Conservation (phyloP, 2,113 vertebrate genomes). For the Zosterops japonicus region DNA sequence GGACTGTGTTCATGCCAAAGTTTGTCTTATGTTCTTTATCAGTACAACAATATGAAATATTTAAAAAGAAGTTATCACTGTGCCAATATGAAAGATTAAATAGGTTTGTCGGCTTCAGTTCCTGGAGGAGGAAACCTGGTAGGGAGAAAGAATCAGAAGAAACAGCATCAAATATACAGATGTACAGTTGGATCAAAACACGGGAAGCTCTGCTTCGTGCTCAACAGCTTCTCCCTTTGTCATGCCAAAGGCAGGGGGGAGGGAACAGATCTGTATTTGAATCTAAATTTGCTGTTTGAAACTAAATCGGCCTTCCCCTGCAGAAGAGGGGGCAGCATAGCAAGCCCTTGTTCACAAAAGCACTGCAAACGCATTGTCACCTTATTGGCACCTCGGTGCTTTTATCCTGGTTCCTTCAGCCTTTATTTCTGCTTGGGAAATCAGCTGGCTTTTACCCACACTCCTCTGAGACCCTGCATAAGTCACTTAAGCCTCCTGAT, state of each 20-base stretch:
- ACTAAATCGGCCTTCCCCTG: neutral
- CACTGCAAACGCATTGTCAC: neutral
- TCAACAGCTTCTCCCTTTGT: neutral
- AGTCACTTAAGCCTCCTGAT: neutral
- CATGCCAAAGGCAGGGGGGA: neutral
- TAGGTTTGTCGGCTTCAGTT: conserved; percentile 38
- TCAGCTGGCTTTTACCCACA: neutral
- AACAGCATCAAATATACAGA: neutral
- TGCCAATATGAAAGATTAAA: conserved; percentile 79
- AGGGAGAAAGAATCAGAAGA: conserved; percentile 20
- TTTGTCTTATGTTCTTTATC: conserved; percentile 71
- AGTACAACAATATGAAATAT: conserved; percentile 80
- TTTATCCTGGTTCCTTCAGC: neutral
- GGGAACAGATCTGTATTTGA: neutral
- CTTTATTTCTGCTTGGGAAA: neutral
- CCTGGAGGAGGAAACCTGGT: conserved; percentile 23
- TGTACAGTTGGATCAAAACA: neutral
- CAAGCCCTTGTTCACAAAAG: neutral
- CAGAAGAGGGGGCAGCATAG: neutral
- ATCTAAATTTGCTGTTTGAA: neutral
- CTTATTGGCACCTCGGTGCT: neutral
- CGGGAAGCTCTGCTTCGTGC: neutral
- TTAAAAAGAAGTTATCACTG: conserved; percentile 73
- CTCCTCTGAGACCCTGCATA: neutral
- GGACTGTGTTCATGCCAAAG: conserved; percentile 34